These are phyloP conservation scores for Pterostichus niger DNA, from an alignment of 2,888 invertebrate species.

Conservation along the genomic window DNA sequence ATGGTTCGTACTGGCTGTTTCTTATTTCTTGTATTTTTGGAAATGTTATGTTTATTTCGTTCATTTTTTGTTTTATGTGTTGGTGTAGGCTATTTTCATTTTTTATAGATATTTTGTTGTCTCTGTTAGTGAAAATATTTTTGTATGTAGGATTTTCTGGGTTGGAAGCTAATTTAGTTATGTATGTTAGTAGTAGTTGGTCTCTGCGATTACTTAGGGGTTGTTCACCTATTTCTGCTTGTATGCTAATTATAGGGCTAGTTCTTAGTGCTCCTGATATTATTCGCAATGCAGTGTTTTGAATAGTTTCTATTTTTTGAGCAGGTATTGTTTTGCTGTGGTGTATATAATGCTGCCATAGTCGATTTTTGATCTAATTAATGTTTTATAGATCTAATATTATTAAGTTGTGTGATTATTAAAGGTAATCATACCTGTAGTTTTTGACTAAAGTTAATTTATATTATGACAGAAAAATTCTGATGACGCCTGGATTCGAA, in stretches of 20 bases:
- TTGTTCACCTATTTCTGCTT: conserved; percentile 3
- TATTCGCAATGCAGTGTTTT: conserved; percentile 40
- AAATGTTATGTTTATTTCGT: background rate
- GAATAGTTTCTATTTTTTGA: conserved; percentile 50
- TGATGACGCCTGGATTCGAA: no score
- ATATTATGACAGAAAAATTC: no score
- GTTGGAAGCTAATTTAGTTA: background rate
- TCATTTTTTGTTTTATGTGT: background rate
- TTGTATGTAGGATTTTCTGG: background rate
- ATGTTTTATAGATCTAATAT: no score
- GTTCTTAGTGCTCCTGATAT: conserved; percentile 53
- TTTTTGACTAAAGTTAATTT: no score
- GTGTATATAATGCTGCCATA: conserved; percentile 52
- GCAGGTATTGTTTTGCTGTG: conserved; percentile 37
- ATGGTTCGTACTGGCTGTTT: background rate
- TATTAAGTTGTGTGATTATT: no score
- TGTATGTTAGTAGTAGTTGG: conserved; percentile 15
- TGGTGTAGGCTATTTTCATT: background rate
- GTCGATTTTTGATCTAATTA: conserved; percentile 61
- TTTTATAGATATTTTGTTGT: background rate
- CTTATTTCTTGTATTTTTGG: conserved; percentile 10
- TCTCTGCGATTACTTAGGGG: conserved; percentile 10
- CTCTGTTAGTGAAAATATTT: background rate
- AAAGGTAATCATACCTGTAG: no score
- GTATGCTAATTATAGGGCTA: conserved; percentile 6